phyloP scores from a whole-genome alignment of 1,140 invertebrate genomes.

The Drosophila subobscura region DNA sequence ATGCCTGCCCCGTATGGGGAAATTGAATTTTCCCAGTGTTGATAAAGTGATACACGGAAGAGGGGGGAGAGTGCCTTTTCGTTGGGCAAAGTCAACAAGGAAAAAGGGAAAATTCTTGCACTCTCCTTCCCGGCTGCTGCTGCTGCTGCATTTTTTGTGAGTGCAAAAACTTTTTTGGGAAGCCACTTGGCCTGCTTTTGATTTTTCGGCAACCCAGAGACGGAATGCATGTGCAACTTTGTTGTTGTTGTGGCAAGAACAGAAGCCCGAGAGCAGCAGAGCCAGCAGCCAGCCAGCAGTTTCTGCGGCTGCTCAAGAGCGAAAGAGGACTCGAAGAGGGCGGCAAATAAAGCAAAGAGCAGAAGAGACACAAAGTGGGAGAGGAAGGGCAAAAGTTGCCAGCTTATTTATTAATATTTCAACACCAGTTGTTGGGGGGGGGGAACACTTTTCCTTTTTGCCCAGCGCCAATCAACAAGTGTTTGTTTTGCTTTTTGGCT shows the following conservation, averaged over 20 bases:
- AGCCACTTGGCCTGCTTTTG: conserved; percentile 53
- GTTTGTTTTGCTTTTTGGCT: conserved; percentile 57
- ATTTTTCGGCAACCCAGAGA: conserved; percentile 20
- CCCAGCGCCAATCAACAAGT: conserved; percentile 61
- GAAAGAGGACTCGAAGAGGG: too few relatives aligned
- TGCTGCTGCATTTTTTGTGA: conserved; percentile 38
- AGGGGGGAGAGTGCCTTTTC: conserved; percentile 8
- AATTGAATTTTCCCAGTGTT: conserved; percentile 77
- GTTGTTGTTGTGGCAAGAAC: conserved; percentile 41
- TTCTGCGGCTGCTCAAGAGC: not conserved
- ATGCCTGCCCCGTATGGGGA: conserved; percentile 47
- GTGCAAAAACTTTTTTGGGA: conserved; percentile 38
- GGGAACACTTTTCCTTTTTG: not conserved
- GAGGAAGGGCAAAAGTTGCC: conserved; percentile 32
- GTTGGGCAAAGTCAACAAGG: conserved; percentile 54
- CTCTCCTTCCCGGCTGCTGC: conserved; percentile 16
- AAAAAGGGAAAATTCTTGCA: conserved; percentile 47
- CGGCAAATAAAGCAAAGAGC: too few relatives aligned
- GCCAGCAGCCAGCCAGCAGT: conserved; percentile 17
- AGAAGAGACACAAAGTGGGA: too few relatives aligned
- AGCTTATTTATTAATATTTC: conserved; percentile 57
- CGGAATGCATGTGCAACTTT: conserved; percentile 46
- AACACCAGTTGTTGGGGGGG: conserved; percentile 23
- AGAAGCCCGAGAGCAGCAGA: conserved; percentile 21
- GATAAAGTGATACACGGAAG: conserved; percentile 67